Base-by-base conservation (phyloP, 2,888 invertebrate species). In the Pollenia angustigena region DNA sequence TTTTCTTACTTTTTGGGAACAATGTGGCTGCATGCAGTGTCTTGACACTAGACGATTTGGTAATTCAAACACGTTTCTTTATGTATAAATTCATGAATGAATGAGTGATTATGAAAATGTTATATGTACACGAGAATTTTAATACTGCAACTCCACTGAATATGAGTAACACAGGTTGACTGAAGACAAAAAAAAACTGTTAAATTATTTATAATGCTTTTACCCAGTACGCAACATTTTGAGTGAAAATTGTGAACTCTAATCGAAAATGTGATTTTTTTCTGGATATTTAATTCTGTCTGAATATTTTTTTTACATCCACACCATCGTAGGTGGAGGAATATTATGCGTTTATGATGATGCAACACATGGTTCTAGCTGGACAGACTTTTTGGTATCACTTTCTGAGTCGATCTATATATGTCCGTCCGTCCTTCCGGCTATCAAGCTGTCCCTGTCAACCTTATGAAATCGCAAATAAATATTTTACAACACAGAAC, bases 61-160 rank as follows among this genome's bases (percentile, higher is more conserved):
- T 81, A 85, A 81, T 66, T 18, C 66, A 85, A 85, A 81, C 85
- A 85, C 71, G 85, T 85, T 81, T 11, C 23, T 44, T 42, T 46
- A 2, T 32, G 8, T 69, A 40, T 62, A 32, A 76, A 54, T 66
- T 69, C 18, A 54, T 74, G 69, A 56, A 64, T 80, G 71, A 71
- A 78, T 12, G 58, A 74, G 12, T 62, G 9, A 32, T 32, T 32
- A 32, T n/a, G 9, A 62, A 42, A 42, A 32, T 32, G 4, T 32
- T 32, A 32, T 32, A n/a, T 60, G 1, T 42, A 23, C 2, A 54
- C 32, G 6, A 32, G 32, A 32, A 32, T 32, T 32, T 6, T 32
- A 60, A n/a, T 58, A 23, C 50, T 14, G 32, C 0, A 66, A 66
- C 42, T 52, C 52, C 44, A 52, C n/a, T 10, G 44, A 42, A 40